Conservation (phyloP, 2,113 vertebrate genomes). For the Donacobius atricapilla region DNA sequence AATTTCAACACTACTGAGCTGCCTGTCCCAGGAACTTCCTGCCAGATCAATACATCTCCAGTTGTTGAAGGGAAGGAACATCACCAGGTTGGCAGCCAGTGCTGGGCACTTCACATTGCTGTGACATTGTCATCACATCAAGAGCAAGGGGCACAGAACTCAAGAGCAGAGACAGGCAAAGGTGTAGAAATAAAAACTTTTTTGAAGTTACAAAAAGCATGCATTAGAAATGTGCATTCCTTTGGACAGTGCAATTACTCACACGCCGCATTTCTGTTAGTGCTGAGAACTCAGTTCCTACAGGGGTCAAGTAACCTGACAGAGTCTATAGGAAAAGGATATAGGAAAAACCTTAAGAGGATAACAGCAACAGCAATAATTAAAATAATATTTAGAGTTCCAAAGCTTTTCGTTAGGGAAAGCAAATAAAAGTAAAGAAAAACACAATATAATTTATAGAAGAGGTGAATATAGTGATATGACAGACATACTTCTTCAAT, state of each 20-base stretch:
- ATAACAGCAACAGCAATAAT: neutral
- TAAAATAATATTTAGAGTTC: neutral
- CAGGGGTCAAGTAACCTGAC: constrained; percentile 87
- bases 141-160: neutral
- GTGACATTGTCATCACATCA: neutral
- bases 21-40: neutral
- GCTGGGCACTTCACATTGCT: neutral
- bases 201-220: neutral
- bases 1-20: neutral
- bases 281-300: constrained; percentile 85
- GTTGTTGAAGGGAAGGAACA: neutral
- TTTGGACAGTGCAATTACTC: constrained; percentile 48
- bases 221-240: neutral
- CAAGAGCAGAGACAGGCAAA: neutral
- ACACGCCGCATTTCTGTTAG: constrained; percentile 89
- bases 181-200: neutral
- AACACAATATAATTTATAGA: neutral
- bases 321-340: constrained; percentile 76
- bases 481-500: neutral
- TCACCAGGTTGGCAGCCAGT: neutral
- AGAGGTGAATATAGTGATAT: neutral
- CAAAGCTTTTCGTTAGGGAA: neutral
- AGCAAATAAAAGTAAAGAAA: neutral
- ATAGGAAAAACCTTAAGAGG: constrained; percentile 27
- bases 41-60: neutral